A percentile compares a stretch with the other conserved stretches of the same genome.
These are phyloP conservation scores for Oreotrochilus melanogaster DNA, from an alignment of 2,113 vertebrate species.

Conservation along the genomic window DNA sequence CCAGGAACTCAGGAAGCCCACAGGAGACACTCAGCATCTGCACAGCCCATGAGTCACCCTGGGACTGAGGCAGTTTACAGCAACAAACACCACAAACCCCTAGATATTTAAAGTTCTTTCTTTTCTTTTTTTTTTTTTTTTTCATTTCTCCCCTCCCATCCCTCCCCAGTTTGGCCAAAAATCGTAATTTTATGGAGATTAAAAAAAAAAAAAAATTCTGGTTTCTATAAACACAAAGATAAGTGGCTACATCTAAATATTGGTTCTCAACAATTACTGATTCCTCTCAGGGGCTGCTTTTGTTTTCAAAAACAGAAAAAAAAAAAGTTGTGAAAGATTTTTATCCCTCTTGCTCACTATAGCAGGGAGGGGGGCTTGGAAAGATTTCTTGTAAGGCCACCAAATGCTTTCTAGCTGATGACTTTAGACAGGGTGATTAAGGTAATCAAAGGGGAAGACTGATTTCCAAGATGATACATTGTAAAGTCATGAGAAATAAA, in stretches of 20 bases:
- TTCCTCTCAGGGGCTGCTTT: conserved; percentile 33
- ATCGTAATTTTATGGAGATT: conserved; percentile 32
- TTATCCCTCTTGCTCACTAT: background rate
- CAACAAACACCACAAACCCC: conserved; percentile 57
- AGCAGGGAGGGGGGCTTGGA: background rate
- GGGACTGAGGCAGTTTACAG: conserved; percentile 30
- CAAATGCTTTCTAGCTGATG: conserved; percentile 44
- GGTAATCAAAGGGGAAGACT: conserved; percentile 31
- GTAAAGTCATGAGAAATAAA: conserved; percentile 46
- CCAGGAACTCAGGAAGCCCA: background rate
- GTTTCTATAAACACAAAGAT: conserved; percentile 28
- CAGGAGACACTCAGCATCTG: conserved; percentile 65
- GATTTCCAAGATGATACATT: conserved; percentile 63
- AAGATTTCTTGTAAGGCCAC: conserved; percentile 10
- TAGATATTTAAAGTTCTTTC: background rate
- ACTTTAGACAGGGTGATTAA: conserved; percentile 37
- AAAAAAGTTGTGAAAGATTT: background rate
- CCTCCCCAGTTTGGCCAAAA: background rate
- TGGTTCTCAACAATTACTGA: conserved; percentile 30
- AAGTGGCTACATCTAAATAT: conserved; percentile 27
- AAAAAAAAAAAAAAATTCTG: too few relatives aligned
- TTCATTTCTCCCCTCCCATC: background rate
- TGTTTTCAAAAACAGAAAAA: conserved; percentile 15
- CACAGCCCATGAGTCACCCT: conserved; percentile 63
- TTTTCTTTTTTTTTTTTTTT: background rate